These are phyloP conservation scores for Podarcis lilfordi DNA, from an alignment of 2,797 vertebrate genomes.

Conservation along the genomic window DNA sequence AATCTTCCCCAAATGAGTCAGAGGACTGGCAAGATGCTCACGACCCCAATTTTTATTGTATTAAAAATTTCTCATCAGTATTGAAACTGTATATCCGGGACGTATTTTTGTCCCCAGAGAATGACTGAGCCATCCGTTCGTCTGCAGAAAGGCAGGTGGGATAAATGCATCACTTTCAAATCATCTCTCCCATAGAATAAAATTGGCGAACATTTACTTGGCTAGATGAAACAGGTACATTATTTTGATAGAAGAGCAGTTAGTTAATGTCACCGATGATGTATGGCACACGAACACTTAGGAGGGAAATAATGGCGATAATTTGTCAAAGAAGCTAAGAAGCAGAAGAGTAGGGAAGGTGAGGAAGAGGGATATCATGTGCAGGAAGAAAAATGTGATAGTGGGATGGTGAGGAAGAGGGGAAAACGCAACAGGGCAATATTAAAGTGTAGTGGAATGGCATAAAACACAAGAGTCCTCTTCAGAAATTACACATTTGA, in stretches of 20 bases:
- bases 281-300: conserved; percentile 63
- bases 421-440: conserved; percentile 30
- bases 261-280: conserved; percentile 74
- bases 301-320: conserved; percentile 72
- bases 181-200: conserved; percentile 60
- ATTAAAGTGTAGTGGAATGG: background rate
- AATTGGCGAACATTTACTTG: conserved; percentile 71
- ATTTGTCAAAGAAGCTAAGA: conserved; percentile 70
- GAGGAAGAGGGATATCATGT: conserved; percentile 62
- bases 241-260: conserved; percentile 75
- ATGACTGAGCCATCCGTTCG: conserved; percentile 46
- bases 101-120: background rate
- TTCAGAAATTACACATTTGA: background rate
- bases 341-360: conserved; percentile 59
- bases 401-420: conserved; percentile 27
- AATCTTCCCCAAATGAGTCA: conserved; percentile 11
- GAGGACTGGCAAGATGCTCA: background rate
- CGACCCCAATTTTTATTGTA: conserved; percentile 3
- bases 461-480: background rate
- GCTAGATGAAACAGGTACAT: conserved; percentile 71
- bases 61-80: conserved; percentile 2
- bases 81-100: conserved; percentile 4
- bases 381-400: conserved; percentile 65
- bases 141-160: conserved; percentile 60
- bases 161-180: conserved; percentile 59